phyloP scores from a whole-genome alignment of 2,797 vertebrate genomes.

The Taenioides sp. region DNA sequence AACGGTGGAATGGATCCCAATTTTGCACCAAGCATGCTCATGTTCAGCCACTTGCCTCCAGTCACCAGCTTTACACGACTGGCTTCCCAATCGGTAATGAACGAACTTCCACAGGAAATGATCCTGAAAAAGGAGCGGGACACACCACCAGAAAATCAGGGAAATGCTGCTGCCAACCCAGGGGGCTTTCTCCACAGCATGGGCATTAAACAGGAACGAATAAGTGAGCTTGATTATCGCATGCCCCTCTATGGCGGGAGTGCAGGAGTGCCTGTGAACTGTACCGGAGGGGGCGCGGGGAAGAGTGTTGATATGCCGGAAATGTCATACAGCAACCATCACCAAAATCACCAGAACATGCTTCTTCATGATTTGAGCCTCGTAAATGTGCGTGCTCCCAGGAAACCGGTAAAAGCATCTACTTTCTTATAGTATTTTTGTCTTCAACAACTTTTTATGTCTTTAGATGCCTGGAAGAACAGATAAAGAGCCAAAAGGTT shows the following conservation, averaged over 20 bases:
- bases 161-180: constrained; percentile 32
- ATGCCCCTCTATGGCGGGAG: constrained; percentile 76
- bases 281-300: constrained; percentile 65
- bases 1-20: constrained; percentile 93
- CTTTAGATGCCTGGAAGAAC: constrained; percentile 78
- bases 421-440: background rate
- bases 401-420: constrained; percentile 63
- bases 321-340: constrained; percentile 79
- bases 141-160: constrained; percentile 81
- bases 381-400: constrained; percentile 72
- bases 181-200: constrained; percentile 83
- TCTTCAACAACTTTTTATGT: constrained; percentile 15
- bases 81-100: constrained; percentile 84
- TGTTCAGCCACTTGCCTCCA: constrained; percentile 98
- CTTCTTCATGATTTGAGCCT: constrained; percentile 92
- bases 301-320: constrained; percentile 81
- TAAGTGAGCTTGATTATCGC: constrained; percentile 87
- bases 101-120: constrained; percentile 89
- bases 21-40: constrained; percentile 92
- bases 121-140: constrained; percentile 95
- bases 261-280: constrained; percentile 62
- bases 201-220: constrained; percentile 95
- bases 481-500: constrained; percentile 85
- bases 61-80: constrained; percentile 96
- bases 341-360: constrained; percentile 84